A percentile compares a stretch with the other conserved stretches of the same genome.
Evolutionary conservation across 2,888 invertebrate species (phyloP).

Genomic region (Campoplex nolae): DNA sequence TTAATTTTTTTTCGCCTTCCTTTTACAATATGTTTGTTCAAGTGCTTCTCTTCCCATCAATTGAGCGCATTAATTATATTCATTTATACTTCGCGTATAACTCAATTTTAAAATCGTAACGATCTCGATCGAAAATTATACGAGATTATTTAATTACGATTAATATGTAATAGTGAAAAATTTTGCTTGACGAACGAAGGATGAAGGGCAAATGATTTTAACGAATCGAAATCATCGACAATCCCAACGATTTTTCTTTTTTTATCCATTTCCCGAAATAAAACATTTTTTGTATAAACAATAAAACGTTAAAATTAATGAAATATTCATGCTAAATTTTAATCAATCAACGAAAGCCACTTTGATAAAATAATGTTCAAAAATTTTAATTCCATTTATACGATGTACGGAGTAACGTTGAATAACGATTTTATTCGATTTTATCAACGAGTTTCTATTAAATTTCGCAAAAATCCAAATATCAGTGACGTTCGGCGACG

Average conservation of each 20-base stretch:
- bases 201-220: not conserved
- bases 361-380: too few relatives aligned
- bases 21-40: slow-evolving; percentile 14
- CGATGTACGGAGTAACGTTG: too few relatives aligned
- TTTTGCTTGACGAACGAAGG: not conserved
- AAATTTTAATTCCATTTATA: not conserved
- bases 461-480: not conserved
- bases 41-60: slow-evolving; percentile 12
- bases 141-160: not conserved
- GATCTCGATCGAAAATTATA: not conserved
- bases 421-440: not conserved
- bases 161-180: not conserved
- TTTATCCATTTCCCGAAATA: not conserved
- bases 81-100: not conserved
- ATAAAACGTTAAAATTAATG: not conserved
- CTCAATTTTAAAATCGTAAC: not conserved
- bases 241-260: not conserved
- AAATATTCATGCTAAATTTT: too few relatives aligned
- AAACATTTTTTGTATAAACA: not conserved
- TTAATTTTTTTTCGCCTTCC: not conserved
- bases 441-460: too few relatives aligned
- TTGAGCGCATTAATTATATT: not conserved
- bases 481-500: not conserved
- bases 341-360: not conserved
- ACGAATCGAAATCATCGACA: not conserved